Base-by-base conservation (phyloP, 2,113 vertebrate genomes). In the Siphamia tubifer region DNA sequence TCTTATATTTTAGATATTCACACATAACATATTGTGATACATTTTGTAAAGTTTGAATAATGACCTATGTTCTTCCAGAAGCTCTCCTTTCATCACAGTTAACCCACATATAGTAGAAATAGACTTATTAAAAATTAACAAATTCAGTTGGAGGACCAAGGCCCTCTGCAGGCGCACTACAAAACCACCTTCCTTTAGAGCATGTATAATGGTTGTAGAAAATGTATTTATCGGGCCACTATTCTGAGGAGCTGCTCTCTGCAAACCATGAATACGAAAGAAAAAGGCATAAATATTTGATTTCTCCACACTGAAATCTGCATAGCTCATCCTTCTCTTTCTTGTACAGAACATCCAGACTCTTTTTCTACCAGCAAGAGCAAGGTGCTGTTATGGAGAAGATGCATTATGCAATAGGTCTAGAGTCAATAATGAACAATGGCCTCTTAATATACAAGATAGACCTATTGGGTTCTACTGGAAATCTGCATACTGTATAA, bases 281-380 rank as follows among this genome's bases (percentile, higher is more conserved):
- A 77, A 72, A 83, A 38, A 24, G 35, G 47, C 58, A 88, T 91
- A 68, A 91, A 91, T 91, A 91, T 92, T 91, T 87, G 64, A 92
- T 90, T 79, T 53, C 57, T 68, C 52, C 52, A 75, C 71, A 48
- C 64, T 20, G 36, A 28, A 80, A 84, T 86, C 53, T 78, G 54
- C 70, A 71, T 78, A 43, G 74, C 66, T 86, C 80, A 84, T 82
- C 67, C 25, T 55, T 77, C 63, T 56, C n/a, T 23, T 35, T 74
- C 79, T 68, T 67, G 73, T 71, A 42, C 57, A 71, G 44, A 72
- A 51, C 20, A 67, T 48, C 45, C 70, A 42, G 66, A 43, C 45
- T 68, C 45, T 63, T 55, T 63, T 68, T 63, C 47, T 32, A 68
- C 31, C 45, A 49, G 68, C 34, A 73, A 12, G 2, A 68, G 68